Percentiles rank a stretch among this genome's conserved stretches.
These are phyloP conservation scores for Danionella dracula DNA, from an alignment of 2,797 vertebrate species.

Conservation along the genomic window DNA sequence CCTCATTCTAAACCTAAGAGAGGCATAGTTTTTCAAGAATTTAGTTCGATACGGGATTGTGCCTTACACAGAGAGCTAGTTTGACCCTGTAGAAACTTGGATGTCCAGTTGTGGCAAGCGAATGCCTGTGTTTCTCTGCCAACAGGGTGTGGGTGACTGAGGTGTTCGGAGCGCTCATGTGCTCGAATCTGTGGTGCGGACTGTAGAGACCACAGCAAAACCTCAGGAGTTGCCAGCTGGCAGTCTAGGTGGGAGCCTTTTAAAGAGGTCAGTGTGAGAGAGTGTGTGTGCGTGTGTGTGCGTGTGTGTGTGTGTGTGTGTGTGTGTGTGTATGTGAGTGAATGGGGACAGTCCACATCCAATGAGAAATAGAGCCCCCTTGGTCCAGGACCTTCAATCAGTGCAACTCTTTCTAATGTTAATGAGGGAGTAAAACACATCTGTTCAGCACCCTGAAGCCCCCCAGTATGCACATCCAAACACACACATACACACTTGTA, in stretches of 20 bases:
- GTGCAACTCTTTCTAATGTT: constrained; percentile 85
- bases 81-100: neutral
- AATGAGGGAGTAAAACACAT: constrained; percentile 91
- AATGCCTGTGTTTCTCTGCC: constrained; percentile 7
- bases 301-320: constrained; percentile 34
- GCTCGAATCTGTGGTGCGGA: constrained; percentile 74
- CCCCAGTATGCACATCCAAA: constrained; percentile 42
- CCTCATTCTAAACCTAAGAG: constrained; percentile 11
- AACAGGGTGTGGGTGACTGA: constrained; percentile 7
- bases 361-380: constrained; percentile 78
- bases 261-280: constrained; percentile 50
- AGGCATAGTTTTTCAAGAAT: constrained; percentile 8
- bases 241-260: constrained; percentile 60
- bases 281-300: too few species aligned
- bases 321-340: constrained; percentile 27
- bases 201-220: constrained; percentile 79
- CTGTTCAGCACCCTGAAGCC: constrained; percentile 76
- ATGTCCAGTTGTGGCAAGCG: constrained; percentile 3
- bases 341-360: constrained; percentile 69
- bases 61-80: neutral
- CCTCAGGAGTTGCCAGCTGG: constrained; percentile 83
- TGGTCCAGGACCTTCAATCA: constrained; percentile 79
- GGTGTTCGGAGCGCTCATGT: constrained; percentile 15
- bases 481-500: constrained; percentile 41
- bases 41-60: neutral